Percentiles rank a stretch among this genome's conserved stretches.
Conservation (phyloP, 2,113 vertebrate genomes). For the Catharus bicknelli region DNA sequence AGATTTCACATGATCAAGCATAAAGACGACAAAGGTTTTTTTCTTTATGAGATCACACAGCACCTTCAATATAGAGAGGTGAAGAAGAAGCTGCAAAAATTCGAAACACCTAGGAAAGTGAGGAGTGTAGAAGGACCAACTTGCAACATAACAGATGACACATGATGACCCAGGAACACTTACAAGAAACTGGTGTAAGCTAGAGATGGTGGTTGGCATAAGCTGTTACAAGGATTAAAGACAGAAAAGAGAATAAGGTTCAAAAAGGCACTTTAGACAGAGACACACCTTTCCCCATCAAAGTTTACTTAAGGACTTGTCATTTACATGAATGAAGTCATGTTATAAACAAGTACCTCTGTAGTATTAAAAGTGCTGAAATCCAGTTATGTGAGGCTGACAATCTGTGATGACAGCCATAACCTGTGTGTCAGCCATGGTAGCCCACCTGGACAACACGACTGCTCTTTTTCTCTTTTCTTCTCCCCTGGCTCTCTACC, state of each 20-base stretch:
- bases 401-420: neutral
- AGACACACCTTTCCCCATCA: neutral
- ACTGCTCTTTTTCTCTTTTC: rapidly evolving
- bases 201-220: neutral
- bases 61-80: neutral
- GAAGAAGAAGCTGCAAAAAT: conserved; percentile 35
- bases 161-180: neutral
- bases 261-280: neutral
- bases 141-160: neutral
- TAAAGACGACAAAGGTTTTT: neutral
- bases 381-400: neutral
- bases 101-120: neutral
- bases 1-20: conserved; percentile 20
- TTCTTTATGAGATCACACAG: neutral
- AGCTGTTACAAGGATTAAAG: neutral
- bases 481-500: rapidly evolving
- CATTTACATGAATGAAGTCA: neutral
- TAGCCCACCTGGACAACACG: rapidly evolving
- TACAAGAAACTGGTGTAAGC: neutral
- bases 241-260: neutral
- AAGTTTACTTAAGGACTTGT: neutral
- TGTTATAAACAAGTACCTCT: neutral
- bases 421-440: neutral
- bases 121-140: neutral
- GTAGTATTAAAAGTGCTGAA: neutral